Base-by-base conservation (phyloP, 1,140 invertebrate species). In the Caenorhabditis inopinata region DNA sequence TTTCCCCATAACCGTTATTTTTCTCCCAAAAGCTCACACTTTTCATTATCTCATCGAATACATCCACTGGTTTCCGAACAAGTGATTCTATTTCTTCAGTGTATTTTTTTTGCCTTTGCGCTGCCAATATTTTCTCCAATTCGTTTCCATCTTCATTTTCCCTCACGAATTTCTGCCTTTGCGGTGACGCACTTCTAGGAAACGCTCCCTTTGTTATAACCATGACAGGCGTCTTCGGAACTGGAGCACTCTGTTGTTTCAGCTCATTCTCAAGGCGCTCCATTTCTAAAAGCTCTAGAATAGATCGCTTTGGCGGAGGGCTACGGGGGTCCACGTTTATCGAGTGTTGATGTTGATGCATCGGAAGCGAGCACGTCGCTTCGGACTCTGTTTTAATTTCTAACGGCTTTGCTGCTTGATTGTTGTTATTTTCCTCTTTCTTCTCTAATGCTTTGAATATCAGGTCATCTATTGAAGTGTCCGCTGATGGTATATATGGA, bases 121-220 rank as follows among this genome's bases (percentile, higher is more conserved):
- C 58, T 42, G 58, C 58, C 9, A 68, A 38, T 38, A n/a, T 35
- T 25, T 68, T 68, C 21, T 68, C 58, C 16, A 68, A 38, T n/a
- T 68, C 58, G 21, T 68, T 68, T 38, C 58, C 58, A 68, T 68
- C 58, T 42, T 68, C 58, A 68, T 68, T 68, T 11, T 68, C 58
- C n/a, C 58, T 35, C 16, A 68, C 58, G n/a, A 68, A 68, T 68
- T 68, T 29, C 21, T 68, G 58, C 38, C 58, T 68, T 42, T 18
- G 35, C 2, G 58, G 58, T 42, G 58, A 68, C 1, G 58, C 11
- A 68, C 58, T 68, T 68, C 58, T 68, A 5, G 58, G 58, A 21
- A 68, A 68, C 38, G 58, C 58, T 5, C 58, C 58, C 23, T 68
- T 68, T 38, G 58, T 68, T 38, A 68, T 68, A 6, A 68, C 58